phyloP scores from a whole-genome alignment of 1,140 invertebrate genomes.

The Cylas formicarius region DNA sequence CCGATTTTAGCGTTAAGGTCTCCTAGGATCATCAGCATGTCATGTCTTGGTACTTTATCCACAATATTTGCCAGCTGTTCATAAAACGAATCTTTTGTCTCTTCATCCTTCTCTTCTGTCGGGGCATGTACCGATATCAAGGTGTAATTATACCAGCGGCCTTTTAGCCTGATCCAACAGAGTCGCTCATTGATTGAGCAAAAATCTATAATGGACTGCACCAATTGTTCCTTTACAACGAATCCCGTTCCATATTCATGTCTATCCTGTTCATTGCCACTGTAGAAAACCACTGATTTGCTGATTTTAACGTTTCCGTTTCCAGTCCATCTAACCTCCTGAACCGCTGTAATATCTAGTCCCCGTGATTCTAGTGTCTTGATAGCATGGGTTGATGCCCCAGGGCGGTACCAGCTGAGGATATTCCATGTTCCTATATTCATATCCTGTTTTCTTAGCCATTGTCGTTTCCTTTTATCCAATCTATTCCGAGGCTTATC shows the following conservation, averaged over 20 bases:
- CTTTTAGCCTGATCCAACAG: too few relatives aligned
- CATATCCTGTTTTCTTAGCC: neutral
- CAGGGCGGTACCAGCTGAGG: neutral
- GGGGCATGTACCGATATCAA: constrained; percentile 7
- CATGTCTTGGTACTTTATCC: constrained; percentile 1
- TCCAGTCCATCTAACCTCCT: too few relatives aligned
- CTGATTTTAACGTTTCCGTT: too few relatives aligned
- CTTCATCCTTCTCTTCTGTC: constrained; percentile 1
- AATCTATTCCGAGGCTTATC: too few relatives aligned
- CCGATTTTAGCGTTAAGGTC: neutral
- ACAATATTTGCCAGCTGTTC: neutral
- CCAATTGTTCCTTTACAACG: too few relatives aligned
- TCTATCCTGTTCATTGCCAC: too few relatives aligned
- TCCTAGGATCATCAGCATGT: constrained; percentile 5
- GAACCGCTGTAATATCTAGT: constrained; percentile 3
- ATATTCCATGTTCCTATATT: constrained; percentile 4
- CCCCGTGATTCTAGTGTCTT: neutral
- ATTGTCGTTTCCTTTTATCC: too few relatives aligned
- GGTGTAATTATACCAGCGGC: too few relatives aligned
- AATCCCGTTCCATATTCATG: too few relatives aligned
- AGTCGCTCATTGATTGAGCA: too few relatives aligned
- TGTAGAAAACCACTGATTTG: too few relatives aligned
- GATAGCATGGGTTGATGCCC: neutral
- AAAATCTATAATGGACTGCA: too few relatives aligned
- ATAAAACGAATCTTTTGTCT: neutral